phyloP scores from a whole-genome alignment of 1,140 invertebrate species.

The Brachionus rotundiformis region DNA sequence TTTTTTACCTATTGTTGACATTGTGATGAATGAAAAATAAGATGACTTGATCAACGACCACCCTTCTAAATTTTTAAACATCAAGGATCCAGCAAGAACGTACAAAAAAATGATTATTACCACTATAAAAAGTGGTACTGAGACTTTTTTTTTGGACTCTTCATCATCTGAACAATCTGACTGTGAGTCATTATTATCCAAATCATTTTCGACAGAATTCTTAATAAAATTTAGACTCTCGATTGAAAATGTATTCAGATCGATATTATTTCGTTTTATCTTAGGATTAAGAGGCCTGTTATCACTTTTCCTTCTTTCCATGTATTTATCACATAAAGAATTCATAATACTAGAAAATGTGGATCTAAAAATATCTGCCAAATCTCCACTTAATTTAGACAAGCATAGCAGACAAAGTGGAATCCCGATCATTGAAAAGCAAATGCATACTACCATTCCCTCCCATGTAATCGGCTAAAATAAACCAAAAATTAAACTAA shows the following conservation, averaged over 20 bases:
- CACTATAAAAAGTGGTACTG: slow-evolving; percentile 15
- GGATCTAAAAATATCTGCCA: slow-evolving; percentile 33
- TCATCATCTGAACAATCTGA: not conserved
- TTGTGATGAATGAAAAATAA: slow-evolving; percentile 44
- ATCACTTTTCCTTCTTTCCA: not conserved
- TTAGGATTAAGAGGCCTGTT: not conserved
- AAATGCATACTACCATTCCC: slow-evolving; percentile 43
- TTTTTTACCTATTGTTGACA: slow-evolving; percentile 45
- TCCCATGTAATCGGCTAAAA: slow-evolving; percentile 46
- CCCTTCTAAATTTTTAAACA: slow-evolving; percentile 34
- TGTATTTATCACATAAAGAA: not conserved
- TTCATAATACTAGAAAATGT: not conserved
- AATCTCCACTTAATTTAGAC: slow-evolving; percentile 33
- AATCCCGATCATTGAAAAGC: slow-evolving; percentile 51
- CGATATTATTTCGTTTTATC: not conserved
- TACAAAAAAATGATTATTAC: slow-evolving; percentile 3
- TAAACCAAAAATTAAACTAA: not conserved
- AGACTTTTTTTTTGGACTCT: not conserved
- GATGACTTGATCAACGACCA: not conserved
- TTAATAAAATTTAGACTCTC: not conserved
- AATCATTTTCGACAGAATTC: slow-evolving; percentile 12
- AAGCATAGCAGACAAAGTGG: slow-evolving; percentile 41
- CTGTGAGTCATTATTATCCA: not conserved
- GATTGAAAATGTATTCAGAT: not conserved
- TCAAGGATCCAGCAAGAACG: not conserved